phyloP scores from a whole-genome alignment of 92 coral and sea anemone genomes.

The Micromussa lordhowensis region DNA sequence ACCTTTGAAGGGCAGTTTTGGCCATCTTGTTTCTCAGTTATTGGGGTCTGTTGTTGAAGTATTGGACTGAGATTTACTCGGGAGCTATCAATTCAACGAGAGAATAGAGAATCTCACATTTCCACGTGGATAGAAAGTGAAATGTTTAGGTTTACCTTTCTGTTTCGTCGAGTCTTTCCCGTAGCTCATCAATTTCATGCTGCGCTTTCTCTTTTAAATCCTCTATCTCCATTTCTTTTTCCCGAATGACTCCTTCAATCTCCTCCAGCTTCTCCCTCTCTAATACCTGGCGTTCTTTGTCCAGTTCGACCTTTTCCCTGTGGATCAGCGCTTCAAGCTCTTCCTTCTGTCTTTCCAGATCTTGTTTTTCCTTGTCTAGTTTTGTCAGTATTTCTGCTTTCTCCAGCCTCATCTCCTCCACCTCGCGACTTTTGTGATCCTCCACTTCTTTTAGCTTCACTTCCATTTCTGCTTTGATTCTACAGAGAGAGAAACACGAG shows the following conservation, averaged over 20 bases:
- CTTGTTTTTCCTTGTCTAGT: constrained; percentile 81
- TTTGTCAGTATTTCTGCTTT: constrained; percentile 71
- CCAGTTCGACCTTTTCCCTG: constrained; percentile 83
- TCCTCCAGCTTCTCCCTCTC: constrained; percentile 94
- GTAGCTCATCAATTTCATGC: constrained; percentile 89
- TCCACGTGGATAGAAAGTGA: background rate
- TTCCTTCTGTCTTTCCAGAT: constrained; percentile 86
- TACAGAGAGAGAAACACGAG: background rate
- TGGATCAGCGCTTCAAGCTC: constrained; percentile 79
- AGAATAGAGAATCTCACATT: background rate
- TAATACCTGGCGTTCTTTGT: constrained; percentile 81
- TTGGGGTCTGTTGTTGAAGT: background rate
- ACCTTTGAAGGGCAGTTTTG: too few relatives aligned
- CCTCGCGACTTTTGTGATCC: constrained; percentile 72
- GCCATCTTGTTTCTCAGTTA: background rate
- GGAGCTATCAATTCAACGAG: background rate
- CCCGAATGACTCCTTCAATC: constrained; percentile 84
- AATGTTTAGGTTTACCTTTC: constrained; percentile 71
- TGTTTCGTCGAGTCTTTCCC: constrained; percentile 88
- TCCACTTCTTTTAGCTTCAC: constrained; percentile 75
- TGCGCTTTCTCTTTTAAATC: constrained; percentile 95
- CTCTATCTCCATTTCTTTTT: constrained; percentile 89
- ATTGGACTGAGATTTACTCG: background rate
- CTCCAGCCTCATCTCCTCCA: constrained; percentile 75
- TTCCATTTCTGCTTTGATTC: constrained; percentile 87